Evolutionary conservation across 2,888 invertebrate species (phyloP).

Genomic region (Apocheima hispidaria): DNA sequence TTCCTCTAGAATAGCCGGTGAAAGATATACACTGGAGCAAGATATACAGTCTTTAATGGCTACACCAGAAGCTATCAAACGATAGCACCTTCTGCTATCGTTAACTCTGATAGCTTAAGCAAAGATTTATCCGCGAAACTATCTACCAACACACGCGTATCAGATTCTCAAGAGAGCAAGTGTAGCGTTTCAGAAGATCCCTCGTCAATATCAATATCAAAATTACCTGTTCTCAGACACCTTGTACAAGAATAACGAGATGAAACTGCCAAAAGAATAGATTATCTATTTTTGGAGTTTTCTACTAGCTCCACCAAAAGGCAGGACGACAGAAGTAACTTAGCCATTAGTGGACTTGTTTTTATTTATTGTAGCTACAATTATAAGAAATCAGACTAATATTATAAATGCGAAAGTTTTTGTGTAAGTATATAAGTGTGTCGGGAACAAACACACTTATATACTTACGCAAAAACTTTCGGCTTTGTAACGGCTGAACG

Average conservation of each 20-base stretch:
- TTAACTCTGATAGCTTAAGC: constrained; percentile 5
- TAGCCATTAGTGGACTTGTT: constrained; percentile 12
- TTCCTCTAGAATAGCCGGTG: no score
- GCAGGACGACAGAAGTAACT: background rate
- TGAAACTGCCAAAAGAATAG: background rate
- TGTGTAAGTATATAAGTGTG: no score
- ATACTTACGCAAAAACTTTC: no score
- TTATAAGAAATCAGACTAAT: no score
- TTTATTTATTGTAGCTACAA: background rate
- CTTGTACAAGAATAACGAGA: background rate
- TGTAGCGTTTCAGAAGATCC: constrained; percentile 20
- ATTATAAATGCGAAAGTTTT: no score
- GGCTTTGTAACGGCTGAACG: no score
- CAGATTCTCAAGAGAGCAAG: constrained; percentile 27
- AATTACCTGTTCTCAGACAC: constrained; percentile 17
- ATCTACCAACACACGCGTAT: constrained; percentile 17
- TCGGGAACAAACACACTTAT: no score
- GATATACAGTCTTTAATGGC: no score
- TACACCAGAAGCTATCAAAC: constrained; percentile 3
- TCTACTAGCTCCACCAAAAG: background rate
- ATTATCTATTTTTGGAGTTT: background rate
- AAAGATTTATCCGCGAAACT: constrained; percentile 28
- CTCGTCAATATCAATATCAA: constrained; percentile 31
- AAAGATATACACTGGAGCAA: no score
- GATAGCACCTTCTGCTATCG: constrained; percentile 11